Base-by-base conservation (phyloP, 2,888 invertebrate genomes). In the Lutraria lutraria region DNA sequence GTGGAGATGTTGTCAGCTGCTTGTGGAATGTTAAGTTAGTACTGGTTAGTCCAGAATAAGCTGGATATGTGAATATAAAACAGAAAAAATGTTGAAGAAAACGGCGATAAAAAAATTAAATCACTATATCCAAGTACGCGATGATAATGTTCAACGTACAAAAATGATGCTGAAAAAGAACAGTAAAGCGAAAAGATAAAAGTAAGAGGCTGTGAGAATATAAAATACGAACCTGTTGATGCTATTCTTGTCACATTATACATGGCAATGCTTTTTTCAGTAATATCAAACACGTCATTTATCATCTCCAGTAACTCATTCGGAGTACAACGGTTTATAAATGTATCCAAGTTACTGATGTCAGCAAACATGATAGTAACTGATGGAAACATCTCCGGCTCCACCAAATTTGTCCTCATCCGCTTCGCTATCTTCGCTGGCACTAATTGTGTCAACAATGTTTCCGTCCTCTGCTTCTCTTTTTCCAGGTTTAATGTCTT, bases 341-440 rank as follows among this genome's bases (percentile, higher is more conserved):
- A 80, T 34, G 29, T 34, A 8, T 82, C 82, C 79, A 90, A 87
- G 79, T 90, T 83, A 31, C 87, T 56, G 8, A 90, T 82, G 10
- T 90, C 89, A 0, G 85, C 81, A 82, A 80, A 82, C 90, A 90
- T 87, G 15, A 90, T 87, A 16, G 90, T 89, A 25, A 87, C 89
- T 21, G 85, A 43, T 43, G 53, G 52, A 43, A 89, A 87, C 15
- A 63, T n/a, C 54, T 89, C 90, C 13, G 90, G 89, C 43, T 84
- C 85, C 31, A 87, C 80, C 8, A 52, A 53, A 34, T 76, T 43
- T 29, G 43, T 56, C 0, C 54, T 81, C 88, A 90, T 88, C 31
- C 83, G 60, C 72, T 80, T 85, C 0, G 90, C 87, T 21, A 90
- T 90, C 56, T 88, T 90, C 19, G 85, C 72, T 29, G 90, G 90